Base-by-base conservation (phyloP, 2,797 vertebrate species). In the Siniperca obscura region DNA sequence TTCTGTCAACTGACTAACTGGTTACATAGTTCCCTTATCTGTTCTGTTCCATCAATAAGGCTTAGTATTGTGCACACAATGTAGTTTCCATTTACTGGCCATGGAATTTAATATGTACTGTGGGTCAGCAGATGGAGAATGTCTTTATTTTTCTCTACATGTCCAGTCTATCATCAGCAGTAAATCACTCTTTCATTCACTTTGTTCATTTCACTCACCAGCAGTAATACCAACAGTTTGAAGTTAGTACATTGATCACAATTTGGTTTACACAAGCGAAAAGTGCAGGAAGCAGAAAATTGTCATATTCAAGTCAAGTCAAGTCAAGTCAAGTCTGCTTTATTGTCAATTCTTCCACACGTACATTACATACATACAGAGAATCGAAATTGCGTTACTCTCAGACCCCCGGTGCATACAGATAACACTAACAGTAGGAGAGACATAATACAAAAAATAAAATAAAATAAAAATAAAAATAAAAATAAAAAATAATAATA, bases 1-100 rank as follows among this genome's bases (percentile, higher is more conserved):
- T 67, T 14, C 16, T 52, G 17, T 56, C 4, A 22, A 27, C 22
- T 74, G 61, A 61, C 40, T 62, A 17, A 48, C 30, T n/a, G 50
- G 27, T 44, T 48, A 40, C 53, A 66, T 62, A 65, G 69, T n/a
- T 50, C 9, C 9, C 59, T 74, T 73, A 82, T 87, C 69, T 76
- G 48, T n/a, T 77, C 34, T 48, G n/a, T 21, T 80, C 11, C n/a
- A 14, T 69, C 67, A 56, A 21, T 57, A 52, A 48, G 1, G 19
- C 19, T 44, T 16, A 16, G 48, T 2, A 34, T 61, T 61, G 40
- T 66, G 27, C 55, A 55, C 13, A 59, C 17, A 27, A 7, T 46
- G 10, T 21, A 44, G 36, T 62, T 30, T 67, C 52, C n/a, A 22
- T 65, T 56, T 17, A 81, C 42, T 74, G 46, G 16, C 13, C 48